A percentile compares a stretch with the other conserved stretches of the same genome.
phyloP scores from a whole-genome alignment of 30 jellyfish, hydroid and myxozoan species.

The Phacellophora camtschatica region DNA sequence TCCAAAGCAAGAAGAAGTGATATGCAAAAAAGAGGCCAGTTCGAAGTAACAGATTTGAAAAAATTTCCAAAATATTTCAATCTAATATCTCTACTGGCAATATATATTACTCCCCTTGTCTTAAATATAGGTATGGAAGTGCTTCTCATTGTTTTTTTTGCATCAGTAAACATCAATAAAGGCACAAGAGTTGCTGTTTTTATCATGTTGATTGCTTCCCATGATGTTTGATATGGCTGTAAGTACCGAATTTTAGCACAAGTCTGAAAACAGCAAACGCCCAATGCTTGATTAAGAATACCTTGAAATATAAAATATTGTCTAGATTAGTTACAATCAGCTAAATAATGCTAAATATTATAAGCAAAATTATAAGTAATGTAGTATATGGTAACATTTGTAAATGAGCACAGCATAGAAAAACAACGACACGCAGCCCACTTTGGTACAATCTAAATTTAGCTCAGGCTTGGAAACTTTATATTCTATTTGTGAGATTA shows the following conservation, averaged over 20 bases:
- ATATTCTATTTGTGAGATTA: no score
- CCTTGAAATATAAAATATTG: not conserved
- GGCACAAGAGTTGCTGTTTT: conserved; percentile 7
- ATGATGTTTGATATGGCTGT: conserved; percentile 19
- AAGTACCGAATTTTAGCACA: conserved; percentile 39
- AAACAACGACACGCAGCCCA: no score
- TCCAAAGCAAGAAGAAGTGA: conserved; percentile 46
- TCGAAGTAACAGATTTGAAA: conserved; percentile 33
- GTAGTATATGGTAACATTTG: no score
- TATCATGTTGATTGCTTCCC: conserved; percentile 11
- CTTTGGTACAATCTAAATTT: no score
- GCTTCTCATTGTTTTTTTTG: conserved; percentile 19
- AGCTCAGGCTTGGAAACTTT: no score
- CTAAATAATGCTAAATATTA: no score
- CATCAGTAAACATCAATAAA: conserved; percentile 18
- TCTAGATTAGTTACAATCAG: no score
- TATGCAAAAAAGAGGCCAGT: conserved; percentile 60
- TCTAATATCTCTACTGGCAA: conserved; percentile 35
- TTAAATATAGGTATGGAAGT: not conserved
- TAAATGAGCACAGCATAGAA: no score
- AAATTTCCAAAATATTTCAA: conserved; percentile 28
- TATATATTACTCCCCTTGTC: conserved; percentile 40
- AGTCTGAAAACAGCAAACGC: conserved; percentile 24
- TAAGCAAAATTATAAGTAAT: no score
- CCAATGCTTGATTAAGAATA: conserved; percentile 20